Percentiles rank a stretch among this genome's conserved stretches.
Evolutionary conservation across 2,113 vertebrate genomes (phyloP).

Genomic region (Pachyramphus minor): DNA sequence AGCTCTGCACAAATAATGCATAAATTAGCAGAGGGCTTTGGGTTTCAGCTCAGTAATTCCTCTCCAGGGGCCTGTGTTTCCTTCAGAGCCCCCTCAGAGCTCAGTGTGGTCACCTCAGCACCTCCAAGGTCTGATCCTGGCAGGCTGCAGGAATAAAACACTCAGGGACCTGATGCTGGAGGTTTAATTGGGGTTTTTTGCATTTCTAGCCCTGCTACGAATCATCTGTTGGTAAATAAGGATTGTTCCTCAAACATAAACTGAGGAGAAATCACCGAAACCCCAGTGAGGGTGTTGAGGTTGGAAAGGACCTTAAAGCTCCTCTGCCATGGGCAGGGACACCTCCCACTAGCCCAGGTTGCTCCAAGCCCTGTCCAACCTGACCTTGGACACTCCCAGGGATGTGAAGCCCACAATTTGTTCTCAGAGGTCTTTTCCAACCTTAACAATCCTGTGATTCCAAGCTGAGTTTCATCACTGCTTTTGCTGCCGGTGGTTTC

Average conservation of each 20-base stretch:
- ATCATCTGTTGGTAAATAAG: background rate
- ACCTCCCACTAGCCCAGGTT: background rate
- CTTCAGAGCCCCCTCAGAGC: background rate
- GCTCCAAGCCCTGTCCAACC: background rate
- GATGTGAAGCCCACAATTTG: background rate
- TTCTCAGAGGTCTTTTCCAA: background rate
- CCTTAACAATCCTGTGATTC: background rate
- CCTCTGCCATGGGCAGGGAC: background rate
- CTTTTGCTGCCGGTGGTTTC: background rate
- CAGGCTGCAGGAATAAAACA: background rate
- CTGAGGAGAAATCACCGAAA: background rate
- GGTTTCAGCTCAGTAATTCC: background rate
- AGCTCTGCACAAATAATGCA: background rate
- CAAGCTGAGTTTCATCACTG: background rate
- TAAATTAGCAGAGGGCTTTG: background rate
- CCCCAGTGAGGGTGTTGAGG: background rate
- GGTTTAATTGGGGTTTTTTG: background rate
- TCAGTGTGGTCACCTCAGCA: accelerated
- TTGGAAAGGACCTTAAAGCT: background rate
- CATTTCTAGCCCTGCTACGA: background rate
- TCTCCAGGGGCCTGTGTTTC: background rate
- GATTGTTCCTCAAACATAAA: background rate
- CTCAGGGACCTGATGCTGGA: background rate
- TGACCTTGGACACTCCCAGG: background rate
- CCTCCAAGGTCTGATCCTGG: accelerated